Base-by-base conservation (phyloP, 1,140 invertebrate species). In the Apis dorsata region DNA sequence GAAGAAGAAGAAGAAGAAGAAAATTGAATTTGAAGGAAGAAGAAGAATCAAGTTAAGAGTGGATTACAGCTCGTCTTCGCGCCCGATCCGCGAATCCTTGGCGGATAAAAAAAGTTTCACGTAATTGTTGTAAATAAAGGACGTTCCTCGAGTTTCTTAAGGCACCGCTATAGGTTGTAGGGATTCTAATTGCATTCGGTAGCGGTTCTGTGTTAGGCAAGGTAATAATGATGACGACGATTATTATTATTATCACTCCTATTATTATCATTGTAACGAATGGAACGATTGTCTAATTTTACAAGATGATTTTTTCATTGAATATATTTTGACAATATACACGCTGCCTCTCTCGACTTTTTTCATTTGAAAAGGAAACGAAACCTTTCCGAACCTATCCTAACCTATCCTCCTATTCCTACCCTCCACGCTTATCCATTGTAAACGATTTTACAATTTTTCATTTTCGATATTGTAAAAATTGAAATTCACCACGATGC, bases 281-380 rank as follows among this genome's bases (percentile, higher is more conserved):
- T 81, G 87, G 84, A 88, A 91, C 83, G 80, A 92, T 91, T 91
- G 90, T 90, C 89, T 88, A 87, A 91, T 89, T 92, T 91, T 91
- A 90, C 89, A 92, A 91, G 85, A 92, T 92, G 88, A 91, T 90
- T 92, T 91, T 92, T 92, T 91, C 90, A 92, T 92, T 90, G 88
- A 92, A 92, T 92, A 92, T 92, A 92, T 92, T 92, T 92, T 91
- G 90, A 92, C 90, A 90, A 91, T 91, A 92, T 89, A 90, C 72
- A 28, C 73, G 85, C 81, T 85, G 71, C 49, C 60, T 84, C 65
- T 87, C 51, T 82, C 65, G 80, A 70, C 65, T 60, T 70, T 60
- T 85, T 75, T 78, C 49, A 34, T 34, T 34, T 0, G 3, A 34
- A 34, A 34, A 34, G 2, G 34, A 34, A 34, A 34, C 34, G 34